Evolutionary conservation across 2,113 vertebrate genomes (phyloP), one percentile per base, ranked within the genome.

Genomic region (Tychaedon coryphoeus): DNA sequence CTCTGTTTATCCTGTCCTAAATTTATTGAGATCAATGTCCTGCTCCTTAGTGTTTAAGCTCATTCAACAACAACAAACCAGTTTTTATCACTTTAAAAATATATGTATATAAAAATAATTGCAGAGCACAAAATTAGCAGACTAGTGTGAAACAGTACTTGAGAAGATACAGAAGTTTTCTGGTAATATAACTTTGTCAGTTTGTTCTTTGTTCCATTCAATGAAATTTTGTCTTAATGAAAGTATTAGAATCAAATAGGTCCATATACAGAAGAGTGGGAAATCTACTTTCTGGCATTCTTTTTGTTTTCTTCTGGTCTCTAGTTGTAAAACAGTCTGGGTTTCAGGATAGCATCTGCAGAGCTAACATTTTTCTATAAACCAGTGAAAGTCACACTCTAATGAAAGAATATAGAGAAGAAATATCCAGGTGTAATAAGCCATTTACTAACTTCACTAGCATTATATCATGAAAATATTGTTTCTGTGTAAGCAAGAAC

Each of bases 1-100:
- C 47, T 96, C 67, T 56, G 79, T 94, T 97, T 97, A 95, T 51
- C 10, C 62, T 95, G 76, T 90, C 93, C 95, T 77, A 58, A 29
- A 51, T 45, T 85, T 72, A 43, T 8, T 28, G 26, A 40, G 62
- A 29, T 15, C 51, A n/a, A 87, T 53, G 40, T 48, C 40, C 13
- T 23, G 24, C 74, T 97, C 47, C 33, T 67, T 73, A 64, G 31
- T 33, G 40, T 82, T 92, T 89, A 73, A 96, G 40, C 40, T 93
- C 18, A 17, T 64, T 93, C 72, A 61, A 51, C 19, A 20, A 19
- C 18, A 43, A 10, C 53, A 83, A 67, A 70, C 13, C 14, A 31
- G 2, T 29, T 23, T 72, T 57, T n/a, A 51, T 54, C 28, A 34
- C 9, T 40, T 12, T 31, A 61, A 9, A 25, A 25, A 38, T 56